Evolutionary conservation across 2,113 vertebrate genomes (phyloP).

Genomic region (Proteles cristata): DNA sequence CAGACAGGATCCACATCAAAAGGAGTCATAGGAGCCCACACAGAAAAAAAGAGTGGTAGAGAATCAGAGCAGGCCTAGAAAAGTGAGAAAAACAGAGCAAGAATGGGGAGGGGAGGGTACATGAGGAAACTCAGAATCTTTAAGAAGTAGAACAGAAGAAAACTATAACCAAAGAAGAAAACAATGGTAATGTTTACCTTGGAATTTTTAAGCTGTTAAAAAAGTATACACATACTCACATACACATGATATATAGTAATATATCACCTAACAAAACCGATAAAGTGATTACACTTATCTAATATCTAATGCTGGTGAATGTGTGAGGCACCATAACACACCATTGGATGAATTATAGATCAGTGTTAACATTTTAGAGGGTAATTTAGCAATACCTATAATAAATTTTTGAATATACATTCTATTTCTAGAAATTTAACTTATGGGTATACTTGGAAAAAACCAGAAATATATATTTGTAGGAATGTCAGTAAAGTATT

Average conservation of each 20-base stretch:
- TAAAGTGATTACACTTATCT: not conserved
- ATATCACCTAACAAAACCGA: not conserved
- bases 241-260: not conserved
- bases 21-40: not conserved
- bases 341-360: not conserved
- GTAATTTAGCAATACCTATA: not conserved
- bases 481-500: not conserved
- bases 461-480: not conserved
- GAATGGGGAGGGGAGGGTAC: not conserved
- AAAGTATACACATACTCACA: not conserved
- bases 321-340: not conserved
- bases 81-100: not conserved
- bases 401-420: not conserved
- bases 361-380: not conserved
- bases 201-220: not conserved
- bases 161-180: not conserved
- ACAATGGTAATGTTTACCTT: not conserved
- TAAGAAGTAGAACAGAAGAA: not conserved
- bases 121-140: not conserved
- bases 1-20: not conserved
- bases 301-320: not conserved
- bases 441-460: not conserved
- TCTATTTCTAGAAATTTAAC: constrained; percentile 26
- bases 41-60: no score
- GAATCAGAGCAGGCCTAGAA: not conserved